Conservation (phyloP, 1,140 invertebrate genomes). For the Centruroides vittatus region DNA sequence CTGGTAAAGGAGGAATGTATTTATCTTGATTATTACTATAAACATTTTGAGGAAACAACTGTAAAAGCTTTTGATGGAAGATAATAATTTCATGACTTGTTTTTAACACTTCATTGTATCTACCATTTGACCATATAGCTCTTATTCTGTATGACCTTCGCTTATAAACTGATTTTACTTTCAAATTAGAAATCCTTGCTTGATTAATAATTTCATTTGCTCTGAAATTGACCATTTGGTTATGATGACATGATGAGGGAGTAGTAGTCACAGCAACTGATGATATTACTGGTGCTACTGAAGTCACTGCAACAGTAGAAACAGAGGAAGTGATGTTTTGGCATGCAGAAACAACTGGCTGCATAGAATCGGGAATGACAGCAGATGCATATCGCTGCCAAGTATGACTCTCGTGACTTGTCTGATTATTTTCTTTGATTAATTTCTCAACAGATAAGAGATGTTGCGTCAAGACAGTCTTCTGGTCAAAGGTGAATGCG, state of each 20-base stretch:
- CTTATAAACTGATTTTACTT: slow-evolving; percentile 11
- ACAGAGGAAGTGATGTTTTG: too few relatives aligned
- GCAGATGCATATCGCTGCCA: too few relatives aligned
- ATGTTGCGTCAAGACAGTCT: slow-evolving; percentile 45
- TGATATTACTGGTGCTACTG: too few relatives aligned
- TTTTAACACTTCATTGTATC: slow-evolving; percentile 23
- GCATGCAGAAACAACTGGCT: too few relatives aligned
- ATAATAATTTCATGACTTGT: slow-evolving; percentile 23
- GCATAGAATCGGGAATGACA: too few relatives aligned
- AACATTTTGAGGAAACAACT: slow-evolving; percentile 7
- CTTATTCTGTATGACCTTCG: slow-evolving; percentile 7
- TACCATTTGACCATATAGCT: slow-evolving; percentile 23
- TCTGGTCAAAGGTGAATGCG: slow-evolving; percentile 83
- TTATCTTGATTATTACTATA: slow-evolving; percentile 10
- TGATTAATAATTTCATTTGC: too few relatives aligned
- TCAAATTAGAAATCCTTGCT: slow-evolving; percentile 8
- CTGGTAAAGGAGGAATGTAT: slow-evolving; percentile 10
- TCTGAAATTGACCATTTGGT: too few relatives aligned
- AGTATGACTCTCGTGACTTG: too few relatives aligned
- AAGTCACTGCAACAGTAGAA: too few relatives aligned
- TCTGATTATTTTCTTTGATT: too few relatives aligned
- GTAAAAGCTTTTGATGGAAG: slow-evolving; percentile 17
- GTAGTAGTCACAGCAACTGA: too few relatives aligned
- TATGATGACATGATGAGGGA: too few relatives aligned
- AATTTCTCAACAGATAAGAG: background rate